phyloP scores from a whole-genome alignment of 2,113 vertebrate species.

The Ophthalmolycus amberensis region DNA sequence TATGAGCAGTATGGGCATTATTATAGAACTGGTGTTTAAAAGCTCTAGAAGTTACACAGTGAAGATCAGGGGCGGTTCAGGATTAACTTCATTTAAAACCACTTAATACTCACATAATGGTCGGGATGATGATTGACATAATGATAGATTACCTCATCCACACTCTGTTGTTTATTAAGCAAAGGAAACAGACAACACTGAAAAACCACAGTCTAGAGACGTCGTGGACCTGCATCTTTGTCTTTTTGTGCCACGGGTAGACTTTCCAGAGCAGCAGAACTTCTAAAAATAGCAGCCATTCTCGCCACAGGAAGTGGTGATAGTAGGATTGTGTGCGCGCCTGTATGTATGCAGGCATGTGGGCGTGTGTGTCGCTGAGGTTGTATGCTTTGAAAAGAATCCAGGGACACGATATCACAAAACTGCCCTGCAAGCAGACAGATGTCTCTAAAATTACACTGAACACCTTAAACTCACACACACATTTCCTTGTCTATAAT shows the following conservation, averaged over 20 bases:
- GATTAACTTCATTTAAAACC: neutral
- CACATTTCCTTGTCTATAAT: conserved; percentile 14
- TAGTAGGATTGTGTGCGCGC: conserved; percentile 73
- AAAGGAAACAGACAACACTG: conserved; percentile 24
- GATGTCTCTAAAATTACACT: conserved; percentile 42
- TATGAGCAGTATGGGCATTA: neutral
- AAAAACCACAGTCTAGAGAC: conserved; percentile 34
- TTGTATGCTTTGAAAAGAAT: conserved; percentile 70
- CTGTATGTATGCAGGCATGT: conserved; percentile 47
- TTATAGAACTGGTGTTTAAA: conserved; percentile 8
- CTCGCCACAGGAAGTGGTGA: conserved; percentile 79
- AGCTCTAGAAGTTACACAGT: neutral
- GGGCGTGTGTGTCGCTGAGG: conserved; percentile 45
- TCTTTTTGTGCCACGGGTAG: conserved; percentile 63
- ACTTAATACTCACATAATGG: conserved; percentile 5
- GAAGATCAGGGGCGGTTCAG: neutral
- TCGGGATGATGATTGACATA: neutral
- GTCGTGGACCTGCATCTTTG: conserved; percentile 41
- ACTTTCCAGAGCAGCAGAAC: conserved; percentile 70
- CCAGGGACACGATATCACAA: conserved; percentile 63
- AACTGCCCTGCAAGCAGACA: conserved; percentile 57
- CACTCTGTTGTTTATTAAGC: conserved; percentile 18
- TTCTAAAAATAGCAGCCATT: conserved; percentile 78
- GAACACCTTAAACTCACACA: conserved; percentile 50
- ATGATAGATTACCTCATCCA: neutral